Conservation (phyloP, 2,888 invertebrate species). For the Cylloceria caligata region DNA sequence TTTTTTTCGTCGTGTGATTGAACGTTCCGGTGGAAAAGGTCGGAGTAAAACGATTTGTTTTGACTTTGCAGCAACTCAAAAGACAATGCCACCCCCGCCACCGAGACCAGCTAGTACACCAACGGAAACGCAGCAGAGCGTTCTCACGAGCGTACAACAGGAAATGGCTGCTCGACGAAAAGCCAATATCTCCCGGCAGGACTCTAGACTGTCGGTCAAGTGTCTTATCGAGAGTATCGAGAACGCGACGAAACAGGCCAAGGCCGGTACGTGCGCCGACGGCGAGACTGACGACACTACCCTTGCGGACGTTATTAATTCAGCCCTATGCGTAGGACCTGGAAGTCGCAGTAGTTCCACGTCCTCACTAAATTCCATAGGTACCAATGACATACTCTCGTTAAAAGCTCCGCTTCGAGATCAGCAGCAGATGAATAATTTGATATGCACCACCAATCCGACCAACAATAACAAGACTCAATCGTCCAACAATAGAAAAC, state of each 20-base stretch:
- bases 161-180: slow-evolving; percentile 87
- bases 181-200: slow-evolving; percentile 86
- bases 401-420: slow-evolving; percentile 82
- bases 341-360: slow-evolving; percentile 89
- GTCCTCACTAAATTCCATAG: slow-evolving; percentile 84
- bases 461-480: slow-evolving; percentile 82
- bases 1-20: slow-evolving; percentile 37
- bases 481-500: slow-evolving; percentile 78
- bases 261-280: slow-evolving; percentile 84
- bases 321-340: slow-evolving; percentile 80
- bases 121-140: slow-evolving; percentile 86
- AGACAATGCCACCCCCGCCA: slow-evolving; percentile 79
- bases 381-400: slow-evolving; percentile 81
- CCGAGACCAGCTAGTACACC: slow-evolving; percentile 82
- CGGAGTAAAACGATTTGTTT: slow-evolving; percentile 43
- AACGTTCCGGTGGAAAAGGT: neutral
- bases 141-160: slow-evolving; percentile 86
- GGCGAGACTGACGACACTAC: slow-evolving; percentile 63
- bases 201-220: slow-evolving; percentile 94
- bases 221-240: slow-evolving; percentile 96
- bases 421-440: slow-evolving; percentile 82
- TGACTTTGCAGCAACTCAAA: slow-evolving; percentile 79
- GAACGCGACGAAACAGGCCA: slow-evolving; percentile 92
- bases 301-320: slow-evolving; percentile 67
- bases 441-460: slow-evolving; percentile 80